Evolutionary conservation across 30 jellyfish, hydroid and myxozoan genomes (phyloP).

Genomic region (Nemopilema nomurai): DNA sequence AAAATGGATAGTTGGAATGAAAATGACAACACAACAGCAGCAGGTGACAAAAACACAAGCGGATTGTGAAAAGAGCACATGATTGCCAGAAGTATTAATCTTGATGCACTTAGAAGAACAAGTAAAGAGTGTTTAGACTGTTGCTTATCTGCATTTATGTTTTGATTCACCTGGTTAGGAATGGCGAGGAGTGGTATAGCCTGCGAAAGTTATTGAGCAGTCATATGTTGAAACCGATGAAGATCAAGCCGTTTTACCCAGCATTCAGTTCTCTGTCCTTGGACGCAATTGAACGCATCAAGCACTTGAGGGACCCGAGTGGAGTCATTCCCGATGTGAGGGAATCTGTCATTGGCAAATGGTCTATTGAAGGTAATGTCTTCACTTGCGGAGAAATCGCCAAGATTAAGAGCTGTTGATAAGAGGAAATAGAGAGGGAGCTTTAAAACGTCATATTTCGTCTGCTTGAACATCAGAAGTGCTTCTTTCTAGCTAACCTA

Average conservation of each 20-base stretch:
- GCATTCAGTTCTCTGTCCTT: constrained; percentile 36
- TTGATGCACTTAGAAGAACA: too few species aligned
- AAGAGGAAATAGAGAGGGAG: too few species aligned
- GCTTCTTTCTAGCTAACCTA: too few species aligned
- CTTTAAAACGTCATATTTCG: too few species aligned
- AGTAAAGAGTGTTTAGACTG: background rate
- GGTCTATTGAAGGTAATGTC: constrained; percentile 43
- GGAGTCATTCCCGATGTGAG: constrained; percentile 1
- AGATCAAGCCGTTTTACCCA: constrained; percentile 16
- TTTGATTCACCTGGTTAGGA: background rate
- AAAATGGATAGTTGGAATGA: too few species aligned
- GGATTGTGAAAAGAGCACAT: too few species aligned
- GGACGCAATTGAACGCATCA: constrained; percentile 22
- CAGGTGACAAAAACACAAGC: too few species aligned
- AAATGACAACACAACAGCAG: too few species aligned
- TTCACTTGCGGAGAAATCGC: too few species aligned
- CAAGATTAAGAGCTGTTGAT: too few species aligned
- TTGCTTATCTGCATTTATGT: background rate
- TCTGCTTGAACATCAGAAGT: too few species aligned
- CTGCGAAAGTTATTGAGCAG: constrained; percentile 15
- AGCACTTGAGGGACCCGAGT: constrained; percentile 7
- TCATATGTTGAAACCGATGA: constrained; percentile 17
- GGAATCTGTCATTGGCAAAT: constrained; percentile 24
- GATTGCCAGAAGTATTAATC: too few species aligned
- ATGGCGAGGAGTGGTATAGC: constrained; percentile 49